Evolutionary conservation across 2,113 vertebrate genomes (phyloP), one percentile per base, ranked within the genome.

Genomic region (Pungitius pungitius): DNA sequence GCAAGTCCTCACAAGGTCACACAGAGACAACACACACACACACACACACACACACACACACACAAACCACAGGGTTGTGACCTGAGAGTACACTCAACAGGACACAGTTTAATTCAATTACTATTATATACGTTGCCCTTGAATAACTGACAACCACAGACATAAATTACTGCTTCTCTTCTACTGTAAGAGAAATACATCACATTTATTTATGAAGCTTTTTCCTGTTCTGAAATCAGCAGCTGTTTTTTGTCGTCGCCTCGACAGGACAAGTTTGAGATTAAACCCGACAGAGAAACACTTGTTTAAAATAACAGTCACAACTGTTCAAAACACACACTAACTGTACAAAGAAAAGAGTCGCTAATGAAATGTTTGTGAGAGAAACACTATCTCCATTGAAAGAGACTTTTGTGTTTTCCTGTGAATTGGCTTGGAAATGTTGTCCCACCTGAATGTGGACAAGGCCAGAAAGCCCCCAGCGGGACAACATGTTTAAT

Each of bases 401-500:
- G n/a, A n/a, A n/a, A n/a, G n/a, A n/a, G n/a, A n/a, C n/a, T n/a
- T n/a, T n/a, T n/a, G n/a, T n/a, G n/a, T 33, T 72, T 64, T 77
- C 71, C 85, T 79, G 81, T 52, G 73, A 88, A 80, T 37, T 2
- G 42, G 69, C 73, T 35, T 67, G n/a, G 58, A n/a, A 20, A 35
- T 49, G 47, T 49, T 7, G 3, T 49, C 49, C 27, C 62, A 49
- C 43, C 45, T 49, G 62, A 35, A 35, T 49, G 73, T 78, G 55
- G 78, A 87, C 56, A 73, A 59, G 67, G 83, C 59, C 47, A 75
- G 49, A 80, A 78, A 56, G 61, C 24, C 18, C 79, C 30, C 83
- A 84, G 83, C 82, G 67, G 66, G 75, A 67, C 75, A 65, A 62
- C 68, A 54, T 60, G 49, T 22, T 51, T 90, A 90, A 90, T 90